Evolutionary conservation across 1,140 invertebrate genomes (phyloP).

Genomic region (Drosophila biarmipes): DNA sequence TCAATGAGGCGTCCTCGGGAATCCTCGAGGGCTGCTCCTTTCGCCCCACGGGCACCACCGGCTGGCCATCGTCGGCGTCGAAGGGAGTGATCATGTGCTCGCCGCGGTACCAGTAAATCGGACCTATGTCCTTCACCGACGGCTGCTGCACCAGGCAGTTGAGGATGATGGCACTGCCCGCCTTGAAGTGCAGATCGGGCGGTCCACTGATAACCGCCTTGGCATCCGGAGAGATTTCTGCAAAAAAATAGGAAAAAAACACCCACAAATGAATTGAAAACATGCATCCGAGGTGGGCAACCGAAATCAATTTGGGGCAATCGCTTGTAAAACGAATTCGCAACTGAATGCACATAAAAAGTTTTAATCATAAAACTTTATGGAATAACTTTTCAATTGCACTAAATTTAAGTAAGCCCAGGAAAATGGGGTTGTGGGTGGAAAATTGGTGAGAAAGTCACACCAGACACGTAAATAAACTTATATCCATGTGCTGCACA

Average conservation of each 20-base stretch:
- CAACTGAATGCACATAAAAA: constrained; percentile 49
- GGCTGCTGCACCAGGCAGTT: constrained; percentile 92
- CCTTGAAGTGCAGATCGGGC: constrained; percentile 92
- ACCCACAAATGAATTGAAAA: constrained; percentile 30
- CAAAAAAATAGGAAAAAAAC: constrained; percentile 2
- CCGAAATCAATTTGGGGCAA: constrained; percentile 50
- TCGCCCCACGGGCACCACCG: not conserved
- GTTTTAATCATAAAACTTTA: constrained; percentile 64
- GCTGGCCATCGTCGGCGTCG: constrained; percentile 74
- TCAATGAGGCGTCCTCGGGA: constrained; percentile 26
- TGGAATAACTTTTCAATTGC: constrained; percentile 62
- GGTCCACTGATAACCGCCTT: constrained; percentile 91
- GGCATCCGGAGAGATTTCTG: constrained; percentile 88
- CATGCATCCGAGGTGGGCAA: constrained; percentile 9
- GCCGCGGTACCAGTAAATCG: constrained; percentile 93
- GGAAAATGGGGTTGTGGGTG: constrained; percentile 4
- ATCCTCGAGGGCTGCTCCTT: not conserved
- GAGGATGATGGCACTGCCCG: constrained; percentile 91
- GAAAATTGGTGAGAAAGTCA: constrained; percentile 21
- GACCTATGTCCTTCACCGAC: constrained; percentile 92
- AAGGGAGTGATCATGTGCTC: constrained; percentile 80
- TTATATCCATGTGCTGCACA: constrained; percentile 16
- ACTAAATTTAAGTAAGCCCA: constrained; percentile 47
- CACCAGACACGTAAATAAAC: constrained; percentile 33
- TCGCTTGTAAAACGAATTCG: constrained; percentile 52